Evolutionary conservation across 2,113 vertebrate genomes (phyloP).

Genomic region (Capreolus pygargus): DNA sequence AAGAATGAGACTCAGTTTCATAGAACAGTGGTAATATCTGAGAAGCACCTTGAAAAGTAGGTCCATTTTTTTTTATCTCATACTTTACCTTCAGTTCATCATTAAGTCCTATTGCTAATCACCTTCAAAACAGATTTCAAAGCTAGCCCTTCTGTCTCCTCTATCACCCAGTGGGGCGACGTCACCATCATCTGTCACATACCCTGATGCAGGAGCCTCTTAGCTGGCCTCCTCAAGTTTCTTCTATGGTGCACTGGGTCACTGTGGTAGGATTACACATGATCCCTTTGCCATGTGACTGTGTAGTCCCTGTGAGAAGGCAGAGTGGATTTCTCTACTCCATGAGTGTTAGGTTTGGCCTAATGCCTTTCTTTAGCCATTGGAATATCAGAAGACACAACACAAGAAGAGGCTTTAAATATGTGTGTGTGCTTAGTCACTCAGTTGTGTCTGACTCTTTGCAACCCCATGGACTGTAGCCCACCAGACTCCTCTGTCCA

Average conservation of each 20-base stretch:
- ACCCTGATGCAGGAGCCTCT: neutral
- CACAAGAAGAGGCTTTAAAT: neutral
- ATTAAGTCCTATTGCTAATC: neutral
- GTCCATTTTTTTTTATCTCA: neutral
- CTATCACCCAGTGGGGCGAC: neutral
- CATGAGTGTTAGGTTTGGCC: neutral
- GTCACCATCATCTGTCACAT: neutral
- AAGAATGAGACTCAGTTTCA: neutral
- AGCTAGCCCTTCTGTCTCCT: neutral
- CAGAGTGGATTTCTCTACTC: neutral
- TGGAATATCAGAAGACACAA: neutral
- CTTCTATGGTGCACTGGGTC: neutral
- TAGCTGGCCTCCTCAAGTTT: neutral
- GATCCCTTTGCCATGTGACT: neutral
- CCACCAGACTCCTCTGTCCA: neutral
- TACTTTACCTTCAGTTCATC: neutral
- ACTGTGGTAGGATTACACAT: neutral
- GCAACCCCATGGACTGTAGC: neutral
- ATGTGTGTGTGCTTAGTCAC: neutral
- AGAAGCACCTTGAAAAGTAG: neutral
- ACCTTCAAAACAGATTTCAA: neutral
- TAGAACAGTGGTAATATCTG: neutral
- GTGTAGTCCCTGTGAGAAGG: neutral
- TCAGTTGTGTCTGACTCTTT: neutral
- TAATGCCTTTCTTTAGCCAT: neutral